Evolutionary conservation across 2,797 vertebrate genomes (phyloP).

Genomic region (Erithacus rubecula): DNA sequence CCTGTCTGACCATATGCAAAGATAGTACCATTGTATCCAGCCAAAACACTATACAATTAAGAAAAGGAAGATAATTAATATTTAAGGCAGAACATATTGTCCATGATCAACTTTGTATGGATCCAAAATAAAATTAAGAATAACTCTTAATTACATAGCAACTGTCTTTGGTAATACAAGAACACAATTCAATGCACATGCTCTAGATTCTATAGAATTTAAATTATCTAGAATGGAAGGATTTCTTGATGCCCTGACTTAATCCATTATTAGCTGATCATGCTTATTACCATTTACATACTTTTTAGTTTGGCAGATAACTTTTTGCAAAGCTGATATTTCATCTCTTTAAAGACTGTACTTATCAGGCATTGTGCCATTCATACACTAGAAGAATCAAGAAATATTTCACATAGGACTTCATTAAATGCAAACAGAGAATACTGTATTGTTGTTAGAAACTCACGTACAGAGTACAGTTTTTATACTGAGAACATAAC

Average conservation of each 20-base stretch:
- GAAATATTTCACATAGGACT: neutral
- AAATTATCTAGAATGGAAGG: neutral
- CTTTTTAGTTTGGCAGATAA: neutral
- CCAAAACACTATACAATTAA: constrained; percentile 78
- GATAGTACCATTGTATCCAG: constrained; percentile 93
- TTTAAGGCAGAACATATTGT: neutral
- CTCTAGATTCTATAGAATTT: neutral
- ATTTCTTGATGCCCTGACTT: neutral
- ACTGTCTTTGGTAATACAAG: neutral
- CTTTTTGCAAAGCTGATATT: neutral
- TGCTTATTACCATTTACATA: neutral
- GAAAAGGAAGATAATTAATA: neutral
- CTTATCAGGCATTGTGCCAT: neutral
- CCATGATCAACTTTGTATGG: neutral
- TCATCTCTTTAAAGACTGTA: neutral
- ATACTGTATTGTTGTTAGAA: neutral
- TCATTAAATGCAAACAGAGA: neutral
- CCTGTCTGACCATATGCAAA: constrained; percentile 98
- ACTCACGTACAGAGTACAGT: neutral
- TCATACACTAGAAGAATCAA: neutral
- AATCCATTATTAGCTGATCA: neutral
- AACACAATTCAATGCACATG: neutral
- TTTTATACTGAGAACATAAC: neutral
- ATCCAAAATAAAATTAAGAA: neutral
- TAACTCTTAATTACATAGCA: neutral